Evolutionary conservation across 2,797 vertebrate species (phyloP).

Genomic region (Acipenser ruthenus): DNA sequence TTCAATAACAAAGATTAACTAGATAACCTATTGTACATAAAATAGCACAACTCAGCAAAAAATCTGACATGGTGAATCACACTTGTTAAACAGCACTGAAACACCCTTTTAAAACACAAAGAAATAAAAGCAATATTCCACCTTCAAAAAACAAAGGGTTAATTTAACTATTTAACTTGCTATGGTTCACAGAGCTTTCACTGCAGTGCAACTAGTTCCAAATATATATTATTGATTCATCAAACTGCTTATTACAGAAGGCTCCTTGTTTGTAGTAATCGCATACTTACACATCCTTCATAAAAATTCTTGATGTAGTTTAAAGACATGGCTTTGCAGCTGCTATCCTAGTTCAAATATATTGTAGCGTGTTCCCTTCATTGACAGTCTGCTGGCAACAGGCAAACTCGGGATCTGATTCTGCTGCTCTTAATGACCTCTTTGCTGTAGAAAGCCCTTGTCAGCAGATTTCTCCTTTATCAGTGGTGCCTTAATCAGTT

Average conservation of each 20-base stretch:
- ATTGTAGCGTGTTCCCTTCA: conserved; percentile 40
- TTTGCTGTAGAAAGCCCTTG: conserved; percentile 55
- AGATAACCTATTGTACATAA: background rate
- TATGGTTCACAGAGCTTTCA: no score
- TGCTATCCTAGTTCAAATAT: conserved; percentile 31
- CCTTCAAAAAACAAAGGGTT: background rate
- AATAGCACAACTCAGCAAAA: background rate
- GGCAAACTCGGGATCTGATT: conserved; percentile 34
- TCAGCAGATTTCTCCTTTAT: conserved; percentile 63
- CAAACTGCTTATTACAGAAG: no score
- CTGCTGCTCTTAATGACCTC: conserved; percentile 35
- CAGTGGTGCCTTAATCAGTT: conserved; percentile 56
- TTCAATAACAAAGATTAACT: background rate
- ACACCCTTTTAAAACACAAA: background rate
- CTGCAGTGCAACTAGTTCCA: no score
- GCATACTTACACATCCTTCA: conserved; percentile 77
- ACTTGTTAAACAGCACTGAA: no score
- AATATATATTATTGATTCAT: no score
- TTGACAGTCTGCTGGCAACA: conserved; percentile 41
- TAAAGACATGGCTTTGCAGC: conserved; percentile 63
- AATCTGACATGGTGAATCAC: background rate
- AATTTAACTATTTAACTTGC: background rate
- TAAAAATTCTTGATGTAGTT: conserved; percentile 82
- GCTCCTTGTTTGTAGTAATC: background rate
- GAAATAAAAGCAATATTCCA: background rate